Evolutionary conservation across 92 coral and sea anemone genomes (phyloP).

Genomic region (Bergia puertoricense): DNA sequence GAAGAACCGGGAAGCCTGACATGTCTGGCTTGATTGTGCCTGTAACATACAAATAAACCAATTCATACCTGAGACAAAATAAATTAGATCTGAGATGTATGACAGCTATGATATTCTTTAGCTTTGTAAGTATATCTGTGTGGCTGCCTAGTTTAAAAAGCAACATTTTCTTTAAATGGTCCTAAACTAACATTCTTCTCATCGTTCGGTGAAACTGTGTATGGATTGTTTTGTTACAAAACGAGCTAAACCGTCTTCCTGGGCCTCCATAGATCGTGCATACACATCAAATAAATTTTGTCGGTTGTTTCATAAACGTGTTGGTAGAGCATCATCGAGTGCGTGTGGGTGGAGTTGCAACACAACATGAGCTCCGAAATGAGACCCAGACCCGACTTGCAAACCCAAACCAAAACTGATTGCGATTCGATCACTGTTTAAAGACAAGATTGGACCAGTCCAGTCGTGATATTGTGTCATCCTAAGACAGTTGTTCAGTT

Average conservation of each 20-base stretch:
- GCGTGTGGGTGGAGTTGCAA: neutral
- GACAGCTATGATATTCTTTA: neutral
- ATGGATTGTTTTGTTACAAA: too few relatives aligned
- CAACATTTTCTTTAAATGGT: neutral
- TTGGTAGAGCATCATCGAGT: neutral
- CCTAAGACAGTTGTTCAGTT: too few relatives aligned
- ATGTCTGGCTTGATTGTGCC: constrained; percentile 49
- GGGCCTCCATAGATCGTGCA: too few relatives aligned
- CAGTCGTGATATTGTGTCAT: neutral
- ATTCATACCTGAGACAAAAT: neutral
- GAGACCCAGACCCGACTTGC: neutral
- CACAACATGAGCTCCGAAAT: neutral
- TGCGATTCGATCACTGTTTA: neutral
- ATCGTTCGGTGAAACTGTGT: neutral
- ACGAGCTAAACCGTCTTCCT: too few relatives aligned
- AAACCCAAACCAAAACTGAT: neutral
- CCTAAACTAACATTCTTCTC: neutral
- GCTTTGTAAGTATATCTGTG: neutral
- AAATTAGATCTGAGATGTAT: neutral
- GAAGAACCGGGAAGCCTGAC: constrained; percentile 63
- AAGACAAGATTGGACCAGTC: neutral
- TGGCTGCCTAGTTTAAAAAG: neutral
- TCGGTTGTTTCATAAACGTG: neutral
- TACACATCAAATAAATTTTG: neutral
- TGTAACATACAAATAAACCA: constrained; percentile 9